Conservation (phyloP, 1,140 invertebrate species). For the Cydia pomonella region DNA sequence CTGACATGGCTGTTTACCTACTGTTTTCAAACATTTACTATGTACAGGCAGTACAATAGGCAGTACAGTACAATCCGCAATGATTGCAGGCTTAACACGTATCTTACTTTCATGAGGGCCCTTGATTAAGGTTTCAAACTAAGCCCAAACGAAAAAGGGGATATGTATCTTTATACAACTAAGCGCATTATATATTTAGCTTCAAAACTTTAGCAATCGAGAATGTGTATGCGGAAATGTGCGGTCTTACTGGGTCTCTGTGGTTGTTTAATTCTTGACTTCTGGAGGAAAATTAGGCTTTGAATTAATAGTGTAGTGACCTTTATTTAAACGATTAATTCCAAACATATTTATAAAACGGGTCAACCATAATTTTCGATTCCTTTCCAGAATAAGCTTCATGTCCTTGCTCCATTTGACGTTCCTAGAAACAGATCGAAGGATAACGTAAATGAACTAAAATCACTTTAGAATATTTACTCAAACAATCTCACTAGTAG, state of each 20-base stretch:
- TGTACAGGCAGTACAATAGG: too few relatives aligned
- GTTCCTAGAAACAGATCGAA: too few relatives aligned
- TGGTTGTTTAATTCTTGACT: not conserved
- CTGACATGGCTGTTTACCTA: not conserved
- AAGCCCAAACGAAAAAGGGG: not conserved
- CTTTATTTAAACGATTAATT: not conserved
- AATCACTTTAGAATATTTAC: too few relatives aligned
- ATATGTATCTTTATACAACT: not conserved
- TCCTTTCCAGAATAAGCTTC: too few relatives aligned
- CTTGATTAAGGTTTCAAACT: constrained; percentile 1
- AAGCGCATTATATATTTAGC: not conserved
- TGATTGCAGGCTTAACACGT: constrained; percentile 8
- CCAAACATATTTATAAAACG: too few relatives aligned
- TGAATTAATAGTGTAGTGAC: too few relatives aligned
- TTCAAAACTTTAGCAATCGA: not conserved
- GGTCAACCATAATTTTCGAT: too few relatives aligned
- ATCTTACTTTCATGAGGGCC: constrained; percentile 7
- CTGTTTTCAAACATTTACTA: not conserved
- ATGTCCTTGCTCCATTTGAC: too few relatives aligned
- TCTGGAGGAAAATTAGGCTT: not conserved
- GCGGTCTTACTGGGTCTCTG: not conserved
- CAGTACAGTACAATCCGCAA: too few relatives aligned
- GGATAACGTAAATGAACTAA: too few relatives aligned
- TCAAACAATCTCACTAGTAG: too few relatives aligned
- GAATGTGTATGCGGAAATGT: not conserved